Evolutionary conservation across 2,797 vertebrate genomes (phyloP).

Genomic region (Channallabes apus): DNA sequence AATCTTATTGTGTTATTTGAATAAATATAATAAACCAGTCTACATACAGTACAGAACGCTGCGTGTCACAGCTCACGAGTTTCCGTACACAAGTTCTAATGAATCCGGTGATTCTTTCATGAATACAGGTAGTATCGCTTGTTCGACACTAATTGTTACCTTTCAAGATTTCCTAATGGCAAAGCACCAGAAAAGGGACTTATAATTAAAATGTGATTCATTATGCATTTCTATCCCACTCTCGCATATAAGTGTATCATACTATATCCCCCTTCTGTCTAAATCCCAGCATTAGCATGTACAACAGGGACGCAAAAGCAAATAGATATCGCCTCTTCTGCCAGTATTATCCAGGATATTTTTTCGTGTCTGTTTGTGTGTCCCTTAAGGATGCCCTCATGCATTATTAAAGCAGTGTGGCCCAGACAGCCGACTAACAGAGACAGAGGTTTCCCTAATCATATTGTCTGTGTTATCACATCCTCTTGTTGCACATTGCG

Average conservation of each 20-base stretch:
- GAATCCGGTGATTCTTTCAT: constrained; percentile 1
- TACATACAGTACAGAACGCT: too few relatives aligned
- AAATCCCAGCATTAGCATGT: constrained; percentile 44
- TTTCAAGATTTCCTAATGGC: neutral
- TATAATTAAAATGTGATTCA: neutral
- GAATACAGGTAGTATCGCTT: neutral
- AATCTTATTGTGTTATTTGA: constrained; percentile 37
- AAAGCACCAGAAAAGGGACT: neutral
- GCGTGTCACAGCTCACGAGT: neutral
- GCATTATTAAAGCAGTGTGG: constrained; percentile 47
- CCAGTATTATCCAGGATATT: constrained; percentile 7
- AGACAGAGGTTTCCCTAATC: constrained; percentile 18
- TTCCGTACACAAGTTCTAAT: neutral
- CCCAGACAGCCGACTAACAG: constrained; percentile 30
- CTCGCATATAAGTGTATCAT: neutral
- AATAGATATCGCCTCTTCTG: constrained; percentile 43
- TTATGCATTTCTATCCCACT: constrained; percentile 16
- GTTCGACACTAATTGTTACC: neutral
- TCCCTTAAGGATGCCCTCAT: constrained; percentile 41
- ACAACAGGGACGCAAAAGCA: constrained; percentile 49
- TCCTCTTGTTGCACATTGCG: constrained; percentile 12
- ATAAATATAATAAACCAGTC: neutral
- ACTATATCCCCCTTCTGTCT: neutral
- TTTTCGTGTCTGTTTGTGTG: neutral
- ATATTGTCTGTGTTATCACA: constrained; percentile 14